Percentiles rank a stretch among this genome's conserved stretches.
Conservation (phyloP, 2,797 vertebrate genomes). For the Botia kubotai region DNA sequence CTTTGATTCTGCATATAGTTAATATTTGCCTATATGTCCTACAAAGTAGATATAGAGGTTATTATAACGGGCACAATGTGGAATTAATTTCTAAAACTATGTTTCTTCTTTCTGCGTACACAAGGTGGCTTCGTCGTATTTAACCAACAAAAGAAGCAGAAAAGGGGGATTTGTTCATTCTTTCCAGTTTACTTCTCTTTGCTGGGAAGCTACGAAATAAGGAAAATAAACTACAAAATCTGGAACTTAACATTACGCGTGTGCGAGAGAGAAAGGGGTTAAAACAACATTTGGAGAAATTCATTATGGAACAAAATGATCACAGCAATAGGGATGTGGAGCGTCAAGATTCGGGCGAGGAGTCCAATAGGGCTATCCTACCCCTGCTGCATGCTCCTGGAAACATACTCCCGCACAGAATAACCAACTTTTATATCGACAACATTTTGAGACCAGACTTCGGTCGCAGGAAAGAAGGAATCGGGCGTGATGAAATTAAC, state of each 20-base stretch:
- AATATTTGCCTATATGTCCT: background rate
- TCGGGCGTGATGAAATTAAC: constrained; percentile 67
- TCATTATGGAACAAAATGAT: constrained; percentile 86
- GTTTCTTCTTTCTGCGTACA: constrained; percentile 71
- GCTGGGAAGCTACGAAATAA: constrained; percentile 30
- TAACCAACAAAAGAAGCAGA: constrained; percentile 53
- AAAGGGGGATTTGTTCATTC: constrained; percentile 37
- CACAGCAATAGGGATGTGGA: constrained; percentile 70
- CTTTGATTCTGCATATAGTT: constrained; percentile 19
- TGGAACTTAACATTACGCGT: constrained; percentile 51
- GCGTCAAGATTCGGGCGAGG: constrained; percentile 73
- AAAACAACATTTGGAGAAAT: constrained; percentile 56
- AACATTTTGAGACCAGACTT: constrained; percentile 93
- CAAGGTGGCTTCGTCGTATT: constrained; percentile 62
- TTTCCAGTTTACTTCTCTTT: constrained; percentile 38
- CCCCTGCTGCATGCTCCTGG: constrained; percentile 81
- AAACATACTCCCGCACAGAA: constrained; percentile 82
- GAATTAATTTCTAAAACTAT: constrained; percentile 68
- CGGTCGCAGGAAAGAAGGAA: constrained; percentile 82
- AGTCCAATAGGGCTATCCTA: constrained; percentile 75
- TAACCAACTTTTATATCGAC: constrained; percentile 96
- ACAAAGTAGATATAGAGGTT: constrained; percentile 33
- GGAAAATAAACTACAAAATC: constrained; percentile 22
- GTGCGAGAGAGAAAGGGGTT: constrained; percentile 60
- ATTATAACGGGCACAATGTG: constrained; percentile 53